A percentile compares a stretch with the other conserved stretches of the same genome.
Conservation (phyloP, 2,888 invertebrate genomes). For the Drosophila bunnanda region DNA sequence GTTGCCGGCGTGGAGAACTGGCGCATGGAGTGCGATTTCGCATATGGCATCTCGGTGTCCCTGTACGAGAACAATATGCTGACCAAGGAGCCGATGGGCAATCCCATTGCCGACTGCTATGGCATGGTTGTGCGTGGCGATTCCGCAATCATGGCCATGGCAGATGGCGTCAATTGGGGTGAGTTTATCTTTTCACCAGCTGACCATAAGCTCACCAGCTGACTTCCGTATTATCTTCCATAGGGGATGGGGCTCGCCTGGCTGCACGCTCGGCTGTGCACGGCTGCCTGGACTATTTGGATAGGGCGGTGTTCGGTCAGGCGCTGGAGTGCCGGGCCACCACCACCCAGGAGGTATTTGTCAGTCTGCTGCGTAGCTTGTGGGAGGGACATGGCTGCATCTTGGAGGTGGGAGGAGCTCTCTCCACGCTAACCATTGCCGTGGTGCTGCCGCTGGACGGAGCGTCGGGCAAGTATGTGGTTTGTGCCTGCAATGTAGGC, state of each 20-base stretch:
- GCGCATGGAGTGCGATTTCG: constrained; percentile 84
- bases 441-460: constrained; percentile 88
- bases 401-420: constrained; percentile 91
- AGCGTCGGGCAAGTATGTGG: constrained; percentile 86
- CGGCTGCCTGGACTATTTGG: constrained; percentile 92
- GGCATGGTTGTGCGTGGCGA: constrained; percentile 90
- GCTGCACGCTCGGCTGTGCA: constrained; percentile 95
- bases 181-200: constrained; percentile 44
- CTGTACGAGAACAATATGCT: constrained; percentile 93
- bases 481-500: constrained; percentile 95
- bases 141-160: constrained; percentile 91
- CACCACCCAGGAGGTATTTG: constrained; percentile 90
- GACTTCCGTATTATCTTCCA: neutral
- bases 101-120: constrained; percentile 95
- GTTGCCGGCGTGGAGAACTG: constrained; percentile 84
- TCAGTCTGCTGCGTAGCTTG: constrained; percentile 91
- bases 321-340: constrained; percentile 84
- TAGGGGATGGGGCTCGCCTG: constrained; percentile 91
- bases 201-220: neutral
- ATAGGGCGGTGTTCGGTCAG: constrained; percentile 88
- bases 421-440: constrained; percentile 93
- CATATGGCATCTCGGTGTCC: constrained; percentile 86
- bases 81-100: constrained; percentile 89
- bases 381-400: constrained; percentile 94
- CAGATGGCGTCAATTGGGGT: constrained; percentile 97